Evolutionary conservation across 2,888 invertebrate genomes (phyloP), one percentile per base, ranked within the genome.

Genomic region (Amblyjoppa fuscipennis): DNA sequence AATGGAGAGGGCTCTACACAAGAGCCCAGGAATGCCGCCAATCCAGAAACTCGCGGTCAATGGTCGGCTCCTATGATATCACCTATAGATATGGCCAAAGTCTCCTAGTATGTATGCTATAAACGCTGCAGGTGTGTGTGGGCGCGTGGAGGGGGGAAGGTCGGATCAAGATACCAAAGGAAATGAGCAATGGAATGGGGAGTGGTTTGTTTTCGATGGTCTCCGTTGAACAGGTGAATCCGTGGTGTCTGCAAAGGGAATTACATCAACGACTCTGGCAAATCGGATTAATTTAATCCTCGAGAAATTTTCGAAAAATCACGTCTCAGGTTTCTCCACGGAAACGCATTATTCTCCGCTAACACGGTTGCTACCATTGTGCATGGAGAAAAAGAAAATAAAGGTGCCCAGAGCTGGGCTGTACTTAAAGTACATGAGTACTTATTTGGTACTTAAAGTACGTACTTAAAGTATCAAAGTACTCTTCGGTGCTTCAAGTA

Each of bases 21-120:
- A 77, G 76, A 70, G 77, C 49, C 51, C 70, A 78, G 85, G 87
- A 87, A 87, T 86, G 87, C 85, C 68, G 78, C 83, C 83, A 77
- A 70, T 84, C 85, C 81, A 80, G 85, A 75, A 81, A 81, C 70
- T 74, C 49, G 51, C 75, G 70, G 70, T 75, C 74, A 79, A 79
- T 79, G 84, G 79, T 75, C 83, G 73, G 68, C 61, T 69, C 31
- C 61, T 74, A 53, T 38, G 73, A 74, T 66, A 74, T 66, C 64
- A 81, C 68, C 59, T 51, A 38, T 75, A 81, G 61, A 66, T n/a
- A 66, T 38, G 41, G 0, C 66, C 25, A n/a, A 66, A n/a, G 25
- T 20, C 11, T 38, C 25, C 9, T 77, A 68, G 13, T n/a, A 68
- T 20, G 51, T 25, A 20, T 3, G 41, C 41, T 31, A n/a, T 3